A percentile compares a stretch with the other conserved stretches of the same genome.
These are phyloP conservation scores for Acleris cristana DNA, from an alignment of 2,888 invertebrate genomes.

Conservation along the genomic window DNA sequence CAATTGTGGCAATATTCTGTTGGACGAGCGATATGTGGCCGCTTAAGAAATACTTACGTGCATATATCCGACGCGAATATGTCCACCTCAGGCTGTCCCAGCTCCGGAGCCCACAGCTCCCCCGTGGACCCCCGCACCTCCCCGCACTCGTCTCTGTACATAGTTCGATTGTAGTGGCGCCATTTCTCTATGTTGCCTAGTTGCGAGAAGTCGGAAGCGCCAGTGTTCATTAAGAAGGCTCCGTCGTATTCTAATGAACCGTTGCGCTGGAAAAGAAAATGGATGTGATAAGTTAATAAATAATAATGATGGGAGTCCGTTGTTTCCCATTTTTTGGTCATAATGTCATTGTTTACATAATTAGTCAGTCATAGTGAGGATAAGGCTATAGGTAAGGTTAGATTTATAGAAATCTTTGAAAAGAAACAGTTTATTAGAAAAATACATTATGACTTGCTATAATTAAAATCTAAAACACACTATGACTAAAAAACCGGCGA, in stretches of 20 bases:
- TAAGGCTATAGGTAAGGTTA: too few species aligned
- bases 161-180: constrained; percentile 84
- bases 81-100: constrained; percentile 80
- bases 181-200: constrained; percentile 89
- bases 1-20: too few species aligned
- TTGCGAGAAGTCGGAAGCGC: constrained; percentile 85
- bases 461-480: too few species aligned
- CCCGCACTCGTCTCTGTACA: constrained; percentile 86
- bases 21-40: too few species aligned
- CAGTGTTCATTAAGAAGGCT: constrained; percentile 90
- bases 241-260: constrained; percentile 89
- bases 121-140: constrained; percentile 89
- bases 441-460: too few species aligned
- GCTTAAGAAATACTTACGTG: constrained; percentile 79
- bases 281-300: background rate
- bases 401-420: too few species aligned
- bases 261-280: constrained; percentile 86
- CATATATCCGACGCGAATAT: constrained; percentile 92
- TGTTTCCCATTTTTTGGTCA: too few species aligned
- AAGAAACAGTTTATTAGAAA: too few species aligned
- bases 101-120: constrained; percentile 90
- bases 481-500: too few species aligned
- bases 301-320: too few species aligned
- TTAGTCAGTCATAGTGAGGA: too few species aligned
- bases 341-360: too few species aligned